phyloP scores from a whole-genome alignment of 1,140 invertebrate species.

The Diuraphis noxia region DNA sequence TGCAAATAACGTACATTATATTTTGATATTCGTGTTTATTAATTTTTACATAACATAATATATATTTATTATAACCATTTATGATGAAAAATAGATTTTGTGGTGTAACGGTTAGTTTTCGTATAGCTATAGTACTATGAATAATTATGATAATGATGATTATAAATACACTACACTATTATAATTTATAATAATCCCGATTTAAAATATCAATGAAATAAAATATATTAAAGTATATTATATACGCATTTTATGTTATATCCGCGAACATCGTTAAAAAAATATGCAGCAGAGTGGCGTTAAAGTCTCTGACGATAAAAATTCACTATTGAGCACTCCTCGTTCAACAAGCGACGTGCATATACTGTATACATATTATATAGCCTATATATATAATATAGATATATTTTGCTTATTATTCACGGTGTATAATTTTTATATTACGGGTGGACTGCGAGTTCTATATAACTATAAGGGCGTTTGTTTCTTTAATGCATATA shows the following conservation, averaged over 20 bases:
- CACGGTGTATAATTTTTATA: background rate
- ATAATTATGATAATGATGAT: background rate
- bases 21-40: too few species aligned
- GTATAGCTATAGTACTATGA: background rate
- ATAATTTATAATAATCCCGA: background rate
- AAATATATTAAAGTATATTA: background rate
- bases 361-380: too few species aligned
- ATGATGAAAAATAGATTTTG: background rate
- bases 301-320: constrained; percentile 20
- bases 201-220: too few species aligned
- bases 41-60: too few species aligned
- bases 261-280: background rate
- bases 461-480: background rate
- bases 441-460: background rate
- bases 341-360: background rate
- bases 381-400: too few species aligned
- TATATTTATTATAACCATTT: too few species aligned
- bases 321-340: background rate
- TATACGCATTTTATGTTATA: background rate
- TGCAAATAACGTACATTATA: too few species aligned
- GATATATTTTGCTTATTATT: background rate
- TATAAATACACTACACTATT: too few species aligned
- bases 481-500: background rate
- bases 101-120: background rate
- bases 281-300: background rate